Percentiles rank a stretch among this genome's conserved stretches.
Evolutionary conservation across 2,113 vertebrate species (phyloP).

Genomic region (Leptosomus discolor): DNA sequence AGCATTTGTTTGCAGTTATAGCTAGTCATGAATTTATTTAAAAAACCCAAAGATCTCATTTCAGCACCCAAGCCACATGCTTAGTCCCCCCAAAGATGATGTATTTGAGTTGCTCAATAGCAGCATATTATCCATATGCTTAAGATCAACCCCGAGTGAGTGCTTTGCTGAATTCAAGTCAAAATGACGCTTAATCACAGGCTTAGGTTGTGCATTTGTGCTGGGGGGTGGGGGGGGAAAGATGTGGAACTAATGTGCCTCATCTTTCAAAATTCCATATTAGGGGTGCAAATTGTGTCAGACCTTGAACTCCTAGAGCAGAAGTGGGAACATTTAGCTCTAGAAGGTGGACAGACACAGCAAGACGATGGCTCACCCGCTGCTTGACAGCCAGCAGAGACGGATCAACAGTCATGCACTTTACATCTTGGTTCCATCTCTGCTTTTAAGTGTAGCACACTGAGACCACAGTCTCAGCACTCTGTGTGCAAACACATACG

Average conservation of each 20-base stretch:
- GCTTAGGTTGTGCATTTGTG: neutral
- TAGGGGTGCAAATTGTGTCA: neutral
- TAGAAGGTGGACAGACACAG: neutral
- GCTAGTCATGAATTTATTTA: neutral
- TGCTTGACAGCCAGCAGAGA: neutral
- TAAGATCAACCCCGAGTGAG: neutral
- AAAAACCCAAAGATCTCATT: neutral
- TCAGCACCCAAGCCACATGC: neutral
- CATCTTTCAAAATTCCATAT: neutral
- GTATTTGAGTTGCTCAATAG: neutral
- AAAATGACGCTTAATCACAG: neutral
- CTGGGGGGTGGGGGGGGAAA: neutral
- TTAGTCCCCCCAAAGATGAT: neutral
- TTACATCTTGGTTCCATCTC: too few species aligned
- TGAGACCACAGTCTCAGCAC: neutral
- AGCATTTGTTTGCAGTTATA: slow-evolving; percentile 35
- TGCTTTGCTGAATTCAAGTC: neutral
- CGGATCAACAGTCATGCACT: neutral
- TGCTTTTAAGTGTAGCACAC: neutral
- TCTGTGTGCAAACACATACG: neutral
- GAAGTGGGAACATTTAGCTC: neutral
- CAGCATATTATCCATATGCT: neutral
- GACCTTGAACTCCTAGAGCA: neutral
- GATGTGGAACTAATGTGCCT: neutral
- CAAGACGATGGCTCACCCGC: neutral